Conservation (phyloP, 2,888 invertebrate species). For the Dicyrtoma fusca region DNA sequence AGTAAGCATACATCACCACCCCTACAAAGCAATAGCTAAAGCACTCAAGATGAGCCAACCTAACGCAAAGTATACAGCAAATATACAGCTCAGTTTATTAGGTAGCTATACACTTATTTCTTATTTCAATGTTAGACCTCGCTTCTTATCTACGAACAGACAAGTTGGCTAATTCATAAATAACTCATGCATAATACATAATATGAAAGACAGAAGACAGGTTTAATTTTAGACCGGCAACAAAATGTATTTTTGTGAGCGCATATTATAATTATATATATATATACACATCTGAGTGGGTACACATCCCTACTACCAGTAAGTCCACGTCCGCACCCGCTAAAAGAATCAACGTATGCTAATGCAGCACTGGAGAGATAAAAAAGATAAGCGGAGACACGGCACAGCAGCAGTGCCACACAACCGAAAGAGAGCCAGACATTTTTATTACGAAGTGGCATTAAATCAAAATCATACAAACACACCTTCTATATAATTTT, state of each 20-base stretch:
- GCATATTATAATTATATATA: no score
- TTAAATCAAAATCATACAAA: slow-evolving; percentile 27
- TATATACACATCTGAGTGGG: no score
- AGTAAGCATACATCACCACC: not conserved
- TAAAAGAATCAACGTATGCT: no score
- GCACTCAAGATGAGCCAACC: not conserved
- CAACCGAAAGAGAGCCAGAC: not conserved
- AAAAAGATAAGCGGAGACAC: slow-evolving; percentile 18
- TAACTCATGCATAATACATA: slow-evolving; percentile 13
- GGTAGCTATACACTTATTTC: not conserved
- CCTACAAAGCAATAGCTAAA: not conserved
- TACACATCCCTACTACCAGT: no score
- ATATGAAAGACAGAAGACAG: not conserved
- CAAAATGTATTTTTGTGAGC: no score
- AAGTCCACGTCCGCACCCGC: no score
- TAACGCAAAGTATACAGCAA: not conserved
- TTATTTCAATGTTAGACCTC: not conserved
- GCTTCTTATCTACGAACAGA: no score
- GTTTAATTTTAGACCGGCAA: not conserved
- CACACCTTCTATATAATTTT: slow-evolving; percentile 3
- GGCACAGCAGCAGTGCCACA: not conserved
- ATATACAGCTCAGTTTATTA: no score
- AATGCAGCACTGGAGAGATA: slow-evolving; percentile 4
- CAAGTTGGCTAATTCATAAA: not conserved
- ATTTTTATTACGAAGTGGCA: slow-evolving; percentile 19